A percentile compares a stretch with the other conserved stretches of the same genome.
These are phyloP conservation scores for Lobophora halterata DNA, from an alignment of 2,888 invertebrate species.

Conservation along the genomic window DNA sequence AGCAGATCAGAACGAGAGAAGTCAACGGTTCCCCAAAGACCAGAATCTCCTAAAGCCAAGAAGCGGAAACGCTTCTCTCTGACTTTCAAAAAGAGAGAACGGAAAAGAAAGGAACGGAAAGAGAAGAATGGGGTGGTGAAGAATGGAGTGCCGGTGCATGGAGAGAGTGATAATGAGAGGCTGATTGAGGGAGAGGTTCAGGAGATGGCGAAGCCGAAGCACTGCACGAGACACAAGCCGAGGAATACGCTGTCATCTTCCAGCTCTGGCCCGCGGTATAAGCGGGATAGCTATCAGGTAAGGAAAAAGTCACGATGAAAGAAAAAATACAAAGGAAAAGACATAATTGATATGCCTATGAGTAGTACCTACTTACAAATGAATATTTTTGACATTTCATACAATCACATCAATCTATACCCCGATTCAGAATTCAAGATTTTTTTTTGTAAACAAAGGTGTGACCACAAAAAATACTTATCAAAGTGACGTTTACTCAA, in stretches of 20 bases:
- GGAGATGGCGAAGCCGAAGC: conserved; percentile 55
- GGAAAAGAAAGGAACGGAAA: conserved; percentile 70
- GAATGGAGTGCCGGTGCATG: conserved; percentile 55
- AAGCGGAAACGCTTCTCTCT: conserved; percentile 72
- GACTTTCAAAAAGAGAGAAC: conserved; percentile 71
- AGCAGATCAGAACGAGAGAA: conserved; percentile 73
- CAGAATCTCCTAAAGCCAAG: conserved; percentile 70
- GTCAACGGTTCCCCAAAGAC: conserved; percentile 60
- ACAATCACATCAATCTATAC: no score
- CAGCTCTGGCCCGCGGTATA: conserved; percentile 74
- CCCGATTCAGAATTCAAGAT: no score
- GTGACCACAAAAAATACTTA: no score
- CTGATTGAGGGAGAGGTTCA: conserved; percentile 64
- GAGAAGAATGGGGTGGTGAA: conserved; percentile 57
- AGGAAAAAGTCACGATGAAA: conserved; percentile 10
- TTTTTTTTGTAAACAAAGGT: no score
- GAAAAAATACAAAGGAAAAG: no score
- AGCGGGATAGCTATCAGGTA: conserved; percentile 80
- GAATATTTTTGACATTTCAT: no score
- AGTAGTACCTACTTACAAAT: no score
- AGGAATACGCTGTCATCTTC: conserved; percentile 68
- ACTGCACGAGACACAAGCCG: conserved; percentile 61
- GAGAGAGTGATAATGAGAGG: conserved; percentile 72
- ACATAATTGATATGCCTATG: no score
- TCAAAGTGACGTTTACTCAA: no score